These are phyloP conservation scores for Tetragnatha versicolor DNA, from an alignment of 1,140 invertebrate species.

Conservation along the genomic window DNA sequence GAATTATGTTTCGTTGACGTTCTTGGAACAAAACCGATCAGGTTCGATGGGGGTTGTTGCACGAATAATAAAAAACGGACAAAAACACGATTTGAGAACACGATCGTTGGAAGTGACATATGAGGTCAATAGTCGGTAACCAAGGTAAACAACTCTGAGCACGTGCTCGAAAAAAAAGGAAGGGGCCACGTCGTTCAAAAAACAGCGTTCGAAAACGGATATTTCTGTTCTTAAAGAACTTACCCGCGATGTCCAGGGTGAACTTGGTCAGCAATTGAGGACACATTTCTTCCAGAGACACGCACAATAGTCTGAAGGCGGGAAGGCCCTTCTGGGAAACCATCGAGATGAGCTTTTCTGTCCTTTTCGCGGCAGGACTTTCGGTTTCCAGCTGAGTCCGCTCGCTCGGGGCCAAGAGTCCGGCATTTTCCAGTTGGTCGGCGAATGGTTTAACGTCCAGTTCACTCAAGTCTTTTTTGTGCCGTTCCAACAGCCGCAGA, in stretches of 20 bases:
- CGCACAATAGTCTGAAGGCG: constrained; percentile 41
- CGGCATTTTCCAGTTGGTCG: constrained; percentile 24
- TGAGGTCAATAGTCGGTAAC: too few relatives aligned
- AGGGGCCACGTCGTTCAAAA: too few relatives aligned
- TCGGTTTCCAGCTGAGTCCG: background rate
- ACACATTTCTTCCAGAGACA: constrained; percentile 46
- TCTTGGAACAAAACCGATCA: too few relatives aligned
- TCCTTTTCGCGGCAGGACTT: background rate
- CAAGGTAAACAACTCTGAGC: too few relatives aligned
- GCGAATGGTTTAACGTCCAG: constrained; percentile 8
- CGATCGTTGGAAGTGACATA: too few relatives aligned
- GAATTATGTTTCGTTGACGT: too few relatives aligned
- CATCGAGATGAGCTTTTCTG: constrained; percentile 23
- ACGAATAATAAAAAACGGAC: too few relatives aligned
- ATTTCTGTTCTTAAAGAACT: constrained; percentile 11
- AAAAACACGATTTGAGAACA: too few relatives aligned
- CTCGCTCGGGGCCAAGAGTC: constrained; percentile 21
- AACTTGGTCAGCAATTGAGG: constrained; percentile 50
- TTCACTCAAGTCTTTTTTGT: constrained; percentile 47
- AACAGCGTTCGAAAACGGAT: too few relatives aligned
- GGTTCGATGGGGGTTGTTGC: too few relatives aligned
- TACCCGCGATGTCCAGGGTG: constrained; percentile 45
- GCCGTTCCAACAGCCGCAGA: constrained; percentile 25
- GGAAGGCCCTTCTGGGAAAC: constrained; percentile 27
- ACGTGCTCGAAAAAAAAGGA: too few relatives aligned